Conservation (phyloP, 2,113 vertebrate species). For the Monopterus albus region DNA sequence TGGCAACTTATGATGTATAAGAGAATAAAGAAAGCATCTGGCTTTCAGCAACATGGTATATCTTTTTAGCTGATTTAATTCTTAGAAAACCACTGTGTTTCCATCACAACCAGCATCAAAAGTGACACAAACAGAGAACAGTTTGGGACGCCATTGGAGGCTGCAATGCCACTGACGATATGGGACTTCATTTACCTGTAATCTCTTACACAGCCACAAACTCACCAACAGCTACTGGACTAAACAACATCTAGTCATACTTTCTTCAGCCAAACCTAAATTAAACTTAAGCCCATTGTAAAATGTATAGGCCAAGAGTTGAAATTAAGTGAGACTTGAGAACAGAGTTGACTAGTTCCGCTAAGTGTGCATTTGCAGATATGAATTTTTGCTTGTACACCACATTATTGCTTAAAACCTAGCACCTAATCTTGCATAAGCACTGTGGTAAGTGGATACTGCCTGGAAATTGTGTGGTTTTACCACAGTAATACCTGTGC, state of each 20-base stretch:
- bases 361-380: background rate
- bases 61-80: too few relatives aligned
- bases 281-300: background rate
- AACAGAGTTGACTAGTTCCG: background rate
- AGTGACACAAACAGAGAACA: too few relatives aligned
- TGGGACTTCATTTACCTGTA: too few relatives aligned
- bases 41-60: too few relatives aligned
- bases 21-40: too few relatives aligned
- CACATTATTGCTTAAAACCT: conserved; percentile 1
- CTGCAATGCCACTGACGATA: too few relatives aligned
- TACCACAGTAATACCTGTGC: background rate
- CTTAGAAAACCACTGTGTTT: too few relatives aligned
- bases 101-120: too few relatives aligned
- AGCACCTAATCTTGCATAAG: background rate
- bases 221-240: too few relatives aligned
- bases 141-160: too few relatives aligned
- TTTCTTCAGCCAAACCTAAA: background rate
- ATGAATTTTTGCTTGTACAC: background rate
- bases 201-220: too few relatives aligned
- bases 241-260: background rate
- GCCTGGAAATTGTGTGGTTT: background rate
- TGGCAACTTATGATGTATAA: too few relatives aligned
- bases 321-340: background rate
- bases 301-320: background rate
- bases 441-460: conserved; percentile 22